phyloP scores from a whole-genome alignment of 2,113 vertebrate species.

The Corythaeola cristata region DNA sequence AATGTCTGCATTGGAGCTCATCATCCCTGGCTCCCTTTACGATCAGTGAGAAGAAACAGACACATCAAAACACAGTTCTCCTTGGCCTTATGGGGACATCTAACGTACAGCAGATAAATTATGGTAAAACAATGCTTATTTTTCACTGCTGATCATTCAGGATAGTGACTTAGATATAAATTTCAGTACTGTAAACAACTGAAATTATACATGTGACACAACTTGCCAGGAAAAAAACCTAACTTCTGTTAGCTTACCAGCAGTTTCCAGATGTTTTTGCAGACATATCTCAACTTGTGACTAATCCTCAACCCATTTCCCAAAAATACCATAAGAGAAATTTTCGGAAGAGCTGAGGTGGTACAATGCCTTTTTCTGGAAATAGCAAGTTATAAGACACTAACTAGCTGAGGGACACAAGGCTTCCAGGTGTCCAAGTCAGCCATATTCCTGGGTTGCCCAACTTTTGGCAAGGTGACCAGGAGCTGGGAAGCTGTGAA shows the following conservation, averaged over 20 bases:
- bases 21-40: neutral
- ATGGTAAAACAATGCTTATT: neutral
- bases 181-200: neutral
- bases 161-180: neutral
- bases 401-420: neutral
- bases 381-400: neutral
- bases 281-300: neutral
- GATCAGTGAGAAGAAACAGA: neutral
- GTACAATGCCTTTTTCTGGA: neutral
- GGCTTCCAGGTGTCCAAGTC: neutral
- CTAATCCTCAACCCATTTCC: neutral
- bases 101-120: neutral
- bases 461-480: neutral
- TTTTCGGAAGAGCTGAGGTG: neutral
- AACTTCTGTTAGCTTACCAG: neutral
- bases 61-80: neutral
- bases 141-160: neutral
- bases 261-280: neutral
- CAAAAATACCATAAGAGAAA: neutral
- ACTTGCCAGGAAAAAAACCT: neutral
- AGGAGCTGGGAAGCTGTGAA: neutral
- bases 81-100: neutral
- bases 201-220: neutral
- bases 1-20: neutral
- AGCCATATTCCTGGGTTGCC: neutral